Conservation (phyloP, 2,113 vertebrate genomes). For the Elanus axillaris region DNA sequence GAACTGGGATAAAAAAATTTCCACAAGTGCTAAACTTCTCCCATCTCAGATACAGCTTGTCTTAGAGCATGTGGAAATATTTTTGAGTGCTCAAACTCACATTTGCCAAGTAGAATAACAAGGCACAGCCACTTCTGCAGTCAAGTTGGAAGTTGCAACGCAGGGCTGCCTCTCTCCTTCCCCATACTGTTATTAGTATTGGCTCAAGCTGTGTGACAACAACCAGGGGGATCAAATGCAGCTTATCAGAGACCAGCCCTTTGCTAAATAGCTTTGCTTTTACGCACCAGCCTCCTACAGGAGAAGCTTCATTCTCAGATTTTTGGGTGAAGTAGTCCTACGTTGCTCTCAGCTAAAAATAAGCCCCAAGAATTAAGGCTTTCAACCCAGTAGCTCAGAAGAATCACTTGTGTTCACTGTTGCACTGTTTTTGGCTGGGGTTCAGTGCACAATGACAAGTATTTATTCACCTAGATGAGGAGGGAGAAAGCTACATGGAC, state of each 20-base stretch:
- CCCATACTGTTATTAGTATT: accelerated
- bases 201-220: background rate
- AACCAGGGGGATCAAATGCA: background rate
- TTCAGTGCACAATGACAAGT: background rate
- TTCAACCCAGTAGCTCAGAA: background rate
- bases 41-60: background rate
- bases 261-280: background rate
- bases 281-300: background rate
- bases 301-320: background rate
- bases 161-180: background rate
- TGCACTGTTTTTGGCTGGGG: background rate
- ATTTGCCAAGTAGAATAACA: background rate
- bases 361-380: background rate
- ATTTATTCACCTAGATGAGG: background rate
- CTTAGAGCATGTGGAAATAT: background rate
- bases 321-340: background rate
- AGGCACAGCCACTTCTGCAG: background rate
- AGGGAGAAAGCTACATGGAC: background rate
- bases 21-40: background rate
- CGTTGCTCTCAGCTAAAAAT: background rate
- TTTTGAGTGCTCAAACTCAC: background rate
- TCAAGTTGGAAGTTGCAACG: background rate
- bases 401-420: background rate
- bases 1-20: background rate
- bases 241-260: background rate